Evolutionary conservation across 2,888 invertebrate species (phyloP).

Genomic region (Diaphora mendica): DNA sequence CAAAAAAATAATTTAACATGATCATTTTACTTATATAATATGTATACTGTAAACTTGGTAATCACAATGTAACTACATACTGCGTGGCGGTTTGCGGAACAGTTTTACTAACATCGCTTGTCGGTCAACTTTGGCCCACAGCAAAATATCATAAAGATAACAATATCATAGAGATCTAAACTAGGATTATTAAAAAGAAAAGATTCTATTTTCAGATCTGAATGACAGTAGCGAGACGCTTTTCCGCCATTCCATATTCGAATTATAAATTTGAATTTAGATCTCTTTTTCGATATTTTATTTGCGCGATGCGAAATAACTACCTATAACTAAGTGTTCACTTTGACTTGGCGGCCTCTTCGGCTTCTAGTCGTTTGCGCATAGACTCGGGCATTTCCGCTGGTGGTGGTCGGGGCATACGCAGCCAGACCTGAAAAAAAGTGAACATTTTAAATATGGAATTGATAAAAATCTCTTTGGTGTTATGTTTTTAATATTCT

Average conservation of each 20-base stretch:
- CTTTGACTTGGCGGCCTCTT: constrained; percentile 71
- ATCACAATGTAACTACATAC: constrained; percentile 55
- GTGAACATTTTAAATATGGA: constrained; percentile 2
- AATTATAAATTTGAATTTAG: constrained; percentile 2
- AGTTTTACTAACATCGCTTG: constrained; percentile 51
- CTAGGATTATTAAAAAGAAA: constrained; percentile 23
- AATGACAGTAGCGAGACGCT: constrained; percentile 1
- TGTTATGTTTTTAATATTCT: constrained; percentile 37
- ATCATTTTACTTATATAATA: constrained; percentile 20
- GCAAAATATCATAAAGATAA: constrained; percentile 32
- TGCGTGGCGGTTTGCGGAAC: constrained; percentile 59
- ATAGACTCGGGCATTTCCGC: constrained; percentile 98
- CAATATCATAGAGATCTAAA: constrained; percentile 45
- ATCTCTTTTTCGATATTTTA: constrained; percentile 8
- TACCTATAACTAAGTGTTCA: constrained; percentile 51
- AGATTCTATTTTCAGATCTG: constrained; percentile 10
- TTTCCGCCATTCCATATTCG: constrained; percentile 6
- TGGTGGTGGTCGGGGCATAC: constrained; percentile 98
- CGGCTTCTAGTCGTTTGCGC: constrained; percentile 89
- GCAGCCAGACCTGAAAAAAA: constrained; percentile 86
- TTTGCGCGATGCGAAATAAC: constrained; percentile 43
- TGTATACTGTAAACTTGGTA: constrained; percentile 13
- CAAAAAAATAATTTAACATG: constrained; percentile 25
- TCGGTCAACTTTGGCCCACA: constrained; percentile 24
- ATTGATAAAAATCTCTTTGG: not conserved